phyloP scores from a whole-genome alignment of 35 echinoderm and acorn worm genomes.

The Holothuria glaberrima region DNA sequence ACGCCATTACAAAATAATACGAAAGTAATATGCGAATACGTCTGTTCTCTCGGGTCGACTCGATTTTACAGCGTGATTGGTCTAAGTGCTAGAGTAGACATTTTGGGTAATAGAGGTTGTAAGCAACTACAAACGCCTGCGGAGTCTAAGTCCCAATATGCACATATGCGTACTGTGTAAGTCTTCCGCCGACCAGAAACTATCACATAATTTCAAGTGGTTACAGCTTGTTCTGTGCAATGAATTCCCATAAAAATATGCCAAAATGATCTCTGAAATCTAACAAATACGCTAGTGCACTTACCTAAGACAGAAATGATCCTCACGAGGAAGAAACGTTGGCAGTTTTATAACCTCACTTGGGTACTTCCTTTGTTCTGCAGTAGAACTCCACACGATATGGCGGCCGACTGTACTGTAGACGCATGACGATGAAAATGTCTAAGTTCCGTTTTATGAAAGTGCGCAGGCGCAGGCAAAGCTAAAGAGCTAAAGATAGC shows the following conservation, averaged over 20 bases:
- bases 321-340: not conserved
- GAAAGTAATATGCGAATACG: too few species aligned
- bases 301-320: not conserved
- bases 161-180: constrained; percentile 9
- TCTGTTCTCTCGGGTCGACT: not conserved
- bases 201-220: constrained; percentile 49
- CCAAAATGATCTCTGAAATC: constrained; percentile 16
- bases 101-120: constrained; percentile 39
- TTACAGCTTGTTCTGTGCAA: constrained; percentile 27
- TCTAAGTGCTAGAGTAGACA: constrained; percentile 19
- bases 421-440: constrained; percentile 36
- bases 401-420: not conserved
- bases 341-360: not conserved
- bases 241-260: constrained; percentile 12
- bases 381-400: constrained; percentile 26
- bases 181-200: constrained; percentile 34
- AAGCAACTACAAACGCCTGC: constrained; percentile 12
- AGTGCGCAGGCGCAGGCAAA: constrained; percentile 43
- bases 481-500: constrained; percentile 1
- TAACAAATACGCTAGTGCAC: constrained; percentile 9
- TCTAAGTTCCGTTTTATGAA: constrained; percentile 52
- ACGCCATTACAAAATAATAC: too few species aligned
- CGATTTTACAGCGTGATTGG: constrained; percentile 29
- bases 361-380: constrained; percentile 23
- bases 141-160: constrained; percentile 50